Conservation (phyloP, 2,113 vertebrate genomes). For the Poecile atricapillus region DNA sequence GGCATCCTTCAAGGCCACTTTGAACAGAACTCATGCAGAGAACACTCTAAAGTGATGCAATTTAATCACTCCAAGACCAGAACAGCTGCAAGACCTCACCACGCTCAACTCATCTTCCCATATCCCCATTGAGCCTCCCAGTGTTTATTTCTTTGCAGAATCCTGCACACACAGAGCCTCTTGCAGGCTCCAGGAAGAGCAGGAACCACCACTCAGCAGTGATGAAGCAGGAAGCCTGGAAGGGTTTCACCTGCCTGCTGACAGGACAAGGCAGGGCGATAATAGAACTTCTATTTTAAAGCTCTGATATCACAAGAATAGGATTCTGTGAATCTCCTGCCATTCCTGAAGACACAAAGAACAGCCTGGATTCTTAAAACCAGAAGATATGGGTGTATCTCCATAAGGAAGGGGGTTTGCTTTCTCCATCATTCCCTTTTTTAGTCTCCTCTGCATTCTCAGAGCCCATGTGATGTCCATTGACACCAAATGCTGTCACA, state of each 20-base stretch:
- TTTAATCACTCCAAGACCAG: background rate
- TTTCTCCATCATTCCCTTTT: background rate
- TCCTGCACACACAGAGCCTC: background rate
- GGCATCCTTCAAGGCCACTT: background rate
- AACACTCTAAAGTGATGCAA: rapidly evolving
- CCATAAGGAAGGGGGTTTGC: background rate
- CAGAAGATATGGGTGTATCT: background rate
- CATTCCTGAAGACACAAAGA: background rate
- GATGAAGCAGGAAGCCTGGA: background rate
- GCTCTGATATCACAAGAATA: background rate
- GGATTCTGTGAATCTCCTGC: background rate
- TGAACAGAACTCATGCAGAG: background rate
- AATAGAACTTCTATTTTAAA: background rate
- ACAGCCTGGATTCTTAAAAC: background rate
- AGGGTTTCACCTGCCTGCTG: background rate
- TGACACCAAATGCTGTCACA: rapidly evolving
- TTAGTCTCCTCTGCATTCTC: background rate
- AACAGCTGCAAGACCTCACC: background rate
- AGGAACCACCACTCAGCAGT: background rate
- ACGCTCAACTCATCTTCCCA: rapidly evolving
- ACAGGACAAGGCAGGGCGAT: background rate
- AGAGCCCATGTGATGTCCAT: background rate
- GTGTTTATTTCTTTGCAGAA: background rate
- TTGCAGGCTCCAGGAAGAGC: background rate
- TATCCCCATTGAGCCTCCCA: background rate